Conservation (phyloP, 2,113 vertebrate genomes). For the Scatophagus argus region DNA sequence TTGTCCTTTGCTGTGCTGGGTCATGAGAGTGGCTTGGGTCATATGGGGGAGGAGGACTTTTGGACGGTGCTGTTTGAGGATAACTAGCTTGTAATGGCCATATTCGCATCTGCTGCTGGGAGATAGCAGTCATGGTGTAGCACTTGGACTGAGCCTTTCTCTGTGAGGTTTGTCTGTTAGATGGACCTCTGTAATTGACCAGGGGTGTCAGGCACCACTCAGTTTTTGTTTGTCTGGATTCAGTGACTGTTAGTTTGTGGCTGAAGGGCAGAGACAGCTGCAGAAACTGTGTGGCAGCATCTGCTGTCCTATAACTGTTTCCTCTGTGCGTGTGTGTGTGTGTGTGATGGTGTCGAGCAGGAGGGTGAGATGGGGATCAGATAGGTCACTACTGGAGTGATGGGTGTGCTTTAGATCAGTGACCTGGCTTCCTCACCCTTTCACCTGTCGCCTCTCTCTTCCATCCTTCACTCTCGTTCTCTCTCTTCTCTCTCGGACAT, state of each 20-base stretch:
- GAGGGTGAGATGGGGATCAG: conserved; percentile 34
- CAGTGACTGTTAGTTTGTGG: conserved; percentile 43
- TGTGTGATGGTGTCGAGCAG: not conserved
- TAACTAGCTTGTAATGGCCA: conserved; percentile 39
- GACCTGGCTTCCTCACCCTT: conserved; percentile 53
- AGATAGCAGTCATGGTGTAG: conserved; percentile 43
- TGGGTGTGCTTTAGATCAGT: conserved; percentile 62
- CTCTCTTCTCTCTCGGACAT: conserved; percentile 5
- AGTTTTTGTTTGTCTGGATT: conserved; percentile 59
- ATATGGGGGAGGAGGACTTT: conserved; percentile 24
- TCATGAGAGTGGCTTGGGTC: conserved; percentile 38
- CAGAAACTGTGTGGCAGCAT: conserved; percentile 50
- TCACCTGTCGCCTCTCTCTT: conserved; percentile 48
- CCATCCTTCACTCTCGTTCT: conserved; percentile 37
- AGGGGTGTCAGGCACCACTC: conserved; percentile 60
- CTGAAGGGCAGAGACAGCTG: conserved; percentile 68
- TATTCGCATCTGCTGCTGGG: conserved; percentile 55
- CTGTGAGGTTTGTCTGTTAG: conserved; percentile 56
- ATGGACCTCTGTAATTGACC: conserved; percentile 68
- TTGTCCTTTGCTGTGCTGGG: conserved; percentile 46
- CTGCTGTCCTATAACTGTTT: conserved; percentile 48
- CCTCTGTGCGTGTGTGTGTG: conserved; percentile 35
- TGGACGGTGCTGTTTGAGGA: conserved; percentile 38
- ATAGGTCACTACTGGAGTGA: conserved; percentile 65
- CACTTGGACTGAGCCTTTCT: conserved; percentile 30